Percentiles rank a stretch among this genome's conserved stretches.
These are phyloP conservation scores for Aramus guarauna DNA, from an alignment of 2,113 vertebrate genomes.

Conservation along the genomic window DNA sequence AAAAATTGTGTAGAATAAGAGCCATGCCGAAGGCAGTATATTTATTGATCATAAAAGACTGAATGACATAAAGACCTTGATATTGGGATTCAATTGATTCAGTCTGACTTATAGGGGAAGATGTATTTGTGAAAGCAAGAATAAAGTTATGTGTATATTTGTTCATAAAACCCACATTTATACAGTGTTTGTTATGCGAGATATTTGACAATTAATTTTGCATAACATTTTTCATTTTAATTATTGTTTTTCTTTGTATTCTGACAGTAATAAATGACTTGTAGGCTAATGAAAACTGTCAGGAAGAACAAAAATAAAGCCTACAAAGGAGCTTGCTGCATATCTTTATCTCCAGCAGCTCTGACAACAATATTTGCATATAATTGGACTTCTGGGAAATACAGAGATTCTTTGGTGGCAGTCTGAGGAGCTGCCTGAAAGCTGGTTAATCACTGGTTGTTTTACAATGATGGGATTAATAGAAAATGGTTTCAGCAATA, in stretches of 20 bases:
- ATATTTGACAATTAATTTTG: slow-evolving; percentile 10
- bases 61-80: background rate
- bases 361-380: slow-evolving; percentile 14
- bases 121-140: background rate
- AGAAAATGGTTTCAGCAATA: background rate
- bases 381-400: background rate
- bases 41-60: background rate
- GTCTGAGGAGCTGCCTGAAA: background rate
- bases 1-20: background rate
- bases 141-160: background rate
- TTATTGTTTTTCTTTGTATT: slow-evolving; percentile 12
- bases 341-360: slow-evolving; percentile 6
- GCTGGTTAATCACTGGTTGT: background rate
- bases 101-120: background rate
- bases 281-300: background rate
- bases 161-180: background rate
- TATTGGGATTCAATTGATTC: background rate
- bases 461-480: background rate
- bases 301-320: background rate
- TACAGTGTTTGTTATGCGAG: background rate
- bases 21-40: background rate
- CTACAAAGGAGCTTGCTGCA: background rate
- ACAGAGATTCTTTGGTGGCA: background rate
- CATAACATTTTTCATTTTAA: background rate
- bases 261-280: background rate